Conservation (phyloP, 2,888 invertebrate genomes). For the Pyrrhosoma nymphula region DNA sequence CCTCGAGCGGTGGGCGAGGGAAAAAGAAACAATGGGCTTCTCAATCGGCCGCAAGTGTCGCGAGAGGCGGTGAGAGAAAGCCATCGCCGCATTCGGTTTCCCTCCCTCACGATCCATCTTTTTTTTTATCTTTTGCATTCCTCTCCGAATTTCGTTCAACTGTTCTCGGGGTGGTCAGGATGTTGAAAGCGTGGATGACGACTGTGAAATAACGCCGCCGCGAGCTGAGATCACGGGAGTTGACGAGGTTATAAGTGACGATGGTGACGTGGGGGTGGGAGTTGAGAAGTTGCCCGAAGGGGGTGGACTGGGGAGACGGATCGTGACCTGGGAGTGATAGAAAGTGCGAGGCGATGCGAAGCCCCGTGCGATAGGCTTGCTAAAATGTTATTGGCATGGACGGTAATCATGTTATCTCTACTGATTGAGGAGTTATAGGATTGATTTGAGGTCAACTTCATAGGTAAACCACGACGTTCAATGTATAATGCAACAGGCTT, state of each 20-base stretch:
- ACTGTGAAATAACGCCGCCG: no score
- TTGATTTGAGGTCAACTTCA: no score
- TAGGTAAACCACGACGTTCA: no score
- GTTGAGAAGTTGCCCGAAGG: not conserved
- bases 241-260: not conserved
- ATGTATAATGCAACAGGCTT: no score
- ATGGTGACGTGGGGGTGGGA: not conserved
- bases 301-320: not conserved
- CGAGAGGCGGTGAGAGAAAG: not conserved
- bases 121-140: not conserved
- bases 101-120: not conserved
- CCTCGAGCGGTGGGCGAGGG: conserved; percentile 76
- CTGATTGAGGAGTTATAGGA: no score
- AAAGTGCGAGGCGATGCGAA: no score
- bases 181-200: no score
- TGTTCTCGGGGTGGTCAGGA: no score
- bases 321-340: not conserved
- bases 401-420: no score
- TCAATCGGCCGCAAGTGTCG: conserved; percentile 77
- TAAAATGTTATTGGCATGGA: no score
- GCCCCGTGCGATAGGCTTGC: no score
- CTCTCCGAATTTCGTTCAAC: no score
- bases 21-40: conserved; percentile 71
- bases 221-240: conserved; percentile 69
- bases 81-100: not conserved